Percentiles rank a stretch among this genome's conserved stretches.
These are phyloP conservation scores for Parus major DNA, from an alignment of 2,113 vertebrate genomes.

Conservation along the genomic window DNA sequence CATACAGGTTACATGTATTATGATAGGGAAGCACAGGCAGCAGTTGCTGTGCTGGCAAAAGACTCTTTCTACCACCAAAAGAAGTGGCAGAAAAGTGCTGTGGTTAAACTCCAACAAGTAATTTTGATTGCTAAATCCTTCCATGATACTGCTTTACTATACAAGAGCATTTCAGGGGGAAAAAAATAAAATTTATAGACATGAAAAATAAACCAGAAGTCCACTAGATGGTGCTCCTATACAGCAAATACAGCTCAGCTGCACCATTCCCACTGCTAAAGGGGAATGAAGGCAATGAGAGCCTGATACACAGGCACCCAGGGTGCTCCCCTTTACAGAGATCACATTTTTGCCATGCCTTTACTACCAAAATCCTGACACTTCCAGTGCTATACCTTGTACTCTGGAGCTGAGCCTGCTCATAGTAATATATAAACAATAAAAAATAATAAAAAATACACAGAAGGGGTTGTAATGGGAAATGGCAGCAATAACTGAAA, in stretches of 20 bases:
- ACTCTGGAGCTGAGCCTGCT: background rate
- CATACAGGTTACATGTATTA: background rate
- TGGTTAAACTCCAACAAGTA: background rate
- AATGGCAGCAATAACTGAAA: background rate
- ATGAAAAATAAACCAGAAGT: background rate
- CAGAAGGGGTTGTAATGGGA: background rate
- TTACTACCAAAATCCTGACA: background rate
- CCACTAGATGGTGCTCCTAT: constrained; percentile 47
- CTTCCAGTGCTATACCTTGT: background rate
- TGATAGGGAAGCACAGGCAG: background rate
- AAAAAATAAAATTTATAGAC: background rate
- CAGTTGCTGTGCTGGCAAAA: background rate
- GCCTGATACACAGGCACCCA: no score
- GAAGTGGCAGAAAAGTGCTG: background rate
- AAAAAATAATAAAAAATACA: background rate
- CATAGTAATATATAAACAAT: background rate
- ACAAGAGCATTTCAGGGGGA: fast-evolving
- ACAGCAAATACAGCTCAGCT: background rate
- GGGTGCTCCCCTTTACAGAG: background rate
- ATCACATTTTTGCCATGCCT: background rate
- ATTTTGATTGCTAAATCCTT: background rate
- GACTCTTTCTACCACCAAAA: background rate
- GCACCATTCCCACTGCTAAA: background rate
- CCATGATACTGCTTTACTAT: background rate
- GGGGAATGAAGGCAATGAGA: background rate